Percentiles rank a stretch among this genome's conserved stretches.
These are phyloP conservation scores for Centropus unirufus DNA, from an alignment of 2,113 vertebrate genomes.

Conservation along the genomic window DNA sequence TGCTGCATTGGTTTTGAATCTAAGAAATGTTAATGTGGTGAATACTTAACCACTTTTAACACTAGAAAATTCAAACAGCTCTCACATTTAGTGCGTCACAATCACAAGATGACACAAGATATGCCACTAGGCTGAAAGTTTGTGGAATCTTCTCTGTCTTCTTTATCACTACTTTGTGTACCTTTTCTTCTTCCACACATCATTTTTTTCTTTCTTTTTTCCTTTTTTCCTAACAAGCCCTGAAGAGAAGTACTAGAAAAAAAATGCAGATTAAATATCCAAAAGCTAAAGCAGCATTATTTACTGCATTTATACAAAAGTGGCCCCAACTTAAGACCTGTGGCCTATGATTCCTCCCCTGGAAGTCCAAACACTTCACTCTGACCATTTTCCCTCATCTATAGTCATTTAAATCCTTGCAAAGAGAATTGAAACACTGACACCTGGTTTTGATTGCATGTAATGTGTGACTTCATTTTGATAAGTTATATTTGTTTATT, in stretches of 20 bases:
- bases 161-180: background rate
- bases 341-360: background rate
- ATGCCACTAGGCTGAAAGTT: background rate
- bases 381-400: background rate
- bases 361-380: background rate
- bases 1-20: background rate
- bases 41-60: background rate
- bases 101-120: background rate
- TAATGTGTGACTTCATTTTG: background rate
- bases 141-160: background rate
- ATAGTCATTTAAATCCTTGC: background rate
- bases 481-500: background rate
- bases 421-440: background rate
- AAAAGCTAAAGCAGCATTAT: background rate
- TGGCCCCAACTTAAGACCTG: background rate
- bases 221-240: background rate
- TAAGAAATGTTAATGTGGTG: background rate
- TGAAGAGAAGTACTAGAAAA: background rate
- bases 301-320: background rate
- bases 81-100: background rate
- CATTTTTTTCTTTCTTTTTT: background rate
- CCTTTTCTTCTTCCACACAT: background rate
- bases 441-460: background rate
- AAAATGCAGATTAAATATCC: background rate
- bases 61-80: background rate